Conservation (phyloP, 2,113 vertebrate genomes). For the Gambusia holbrooki region DNA sequence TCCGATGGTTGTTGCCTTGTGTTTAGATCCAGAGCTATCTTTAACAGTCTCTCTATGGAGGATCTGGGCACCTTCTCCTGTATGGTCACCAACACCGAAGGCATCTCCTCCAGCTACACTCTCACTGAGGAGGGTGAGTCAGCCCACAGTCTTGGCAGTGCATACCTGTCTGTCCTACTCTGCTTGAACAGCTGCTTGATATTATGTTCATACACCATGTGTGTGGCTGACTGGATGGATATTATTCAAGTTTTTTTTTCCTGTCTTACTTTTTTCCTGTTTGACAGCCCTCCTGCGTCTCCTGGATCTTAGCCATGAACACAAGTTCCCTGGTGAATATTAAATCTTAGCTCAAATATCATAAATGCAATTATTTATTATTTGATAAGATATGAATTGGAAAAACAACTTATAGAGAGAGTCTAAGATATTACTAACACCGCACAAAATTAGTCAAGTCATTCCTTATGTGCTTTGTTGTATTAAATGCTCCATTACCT, state of each 20-base stretch:
- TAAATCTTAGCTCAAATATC: not conserved
- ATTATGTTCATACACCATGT: not conserved
- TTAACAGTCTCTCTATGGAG: constrained; percentile 90
- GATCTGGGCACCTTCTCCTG: constrained; percentile 95
- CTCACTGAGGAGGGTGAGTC: constrained; percentile 93
- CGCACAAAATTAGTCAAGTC: not conserved
- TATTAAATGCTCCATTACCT: not conserved
- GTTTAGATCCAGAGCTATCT: constrained; percentile 89
- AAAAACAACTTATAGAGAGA: not conserved
- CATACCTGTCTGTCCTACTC: constrained; percentile 4
- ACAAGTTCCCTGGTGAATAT: constrained; percentile 93
- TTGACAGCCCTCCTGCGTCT: constrained; percentile 89
- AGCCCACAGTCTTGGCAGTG: constrained; percentile 4
- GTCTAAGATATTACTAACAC: not conserved
- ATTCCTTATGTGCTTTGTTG: not conserved
- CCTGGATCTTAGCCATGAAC: constrained; percentile 92
- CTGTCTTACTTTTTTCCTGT: constrained; percentile 20
- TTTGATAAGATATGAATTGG: not conserved
- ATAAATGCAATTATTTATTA: not conserved
- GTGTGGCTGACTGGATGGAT: constrained; percentile 9
- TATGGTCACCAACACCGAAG: constrained; percentile 90
- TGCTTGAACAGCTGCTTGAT: constrained; percentile 39
- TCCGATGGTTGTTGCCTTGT: constrained; percentile 6
- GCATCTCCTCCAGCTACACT: constrained; percentile 91
- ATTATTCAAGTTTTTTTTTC: not conserved